Base-by-base conservation (phyloP, 2,797 vertebrate species). In the Orestias chungarensis region DNA sequence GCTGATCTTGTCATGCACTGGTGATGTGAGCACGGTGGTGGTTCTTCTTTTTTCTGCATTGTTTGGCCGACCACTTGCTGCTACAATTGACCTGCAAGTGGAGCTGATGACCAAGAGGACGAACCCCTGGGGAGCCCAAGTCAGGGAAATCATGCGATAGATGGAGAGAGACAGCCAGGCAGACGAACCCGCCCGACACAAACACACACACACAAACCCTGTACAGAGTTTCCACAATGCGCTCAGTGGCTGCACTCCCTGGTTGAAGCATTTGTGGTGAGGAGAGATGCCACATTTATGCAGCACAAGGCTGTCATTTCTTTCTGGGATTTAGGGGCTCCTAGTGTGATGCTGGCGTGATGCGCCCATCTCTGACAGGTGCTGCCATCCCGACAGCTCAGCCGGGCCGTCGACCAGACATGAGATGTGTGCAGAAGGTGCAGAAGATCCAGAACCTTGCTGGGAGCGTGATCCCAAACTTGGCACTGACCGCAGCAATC, bases 1-100 rank as follows among this genome's bases (percentile, higher is more conserved):
- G 77, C 78, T 81, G 89, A 90, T 91, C 86, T 84, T 86, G 88
- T 92, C 89, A 92, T 84, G 86, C 73, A 68, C 83, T 66, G 62
- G 71, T 84, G 88, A 90, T 87, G 54, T 52, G 75, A 82, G 83
- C 82, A 62, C 74, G 70, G 80, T 64, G 78, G 72, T 72, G 84
- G 79, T 70, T 84, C 83, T 71, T 81, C 83, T 82, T 73, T 64
- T 47, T 66, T 79, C 87, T 87, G 86, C 88, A 89, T 91, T 92
- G 91, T 90, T 93, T 91, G 90, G 88, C 82, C 83, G 89, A 91
- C 91, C 82, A 84, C 90, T 93, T 88, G 87, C 92, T 91, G 89
- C 87, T 93, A 92, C 88, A 93, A 93, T 93, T 93, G 93, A 94
- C 90, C 92, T 89, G 85, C 88, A 85, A 89, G 88, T 85, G 88